Base-by-base conservation (phyloP, 2,888 invertebrate species). In the Stratiomys singularior region DNA sequence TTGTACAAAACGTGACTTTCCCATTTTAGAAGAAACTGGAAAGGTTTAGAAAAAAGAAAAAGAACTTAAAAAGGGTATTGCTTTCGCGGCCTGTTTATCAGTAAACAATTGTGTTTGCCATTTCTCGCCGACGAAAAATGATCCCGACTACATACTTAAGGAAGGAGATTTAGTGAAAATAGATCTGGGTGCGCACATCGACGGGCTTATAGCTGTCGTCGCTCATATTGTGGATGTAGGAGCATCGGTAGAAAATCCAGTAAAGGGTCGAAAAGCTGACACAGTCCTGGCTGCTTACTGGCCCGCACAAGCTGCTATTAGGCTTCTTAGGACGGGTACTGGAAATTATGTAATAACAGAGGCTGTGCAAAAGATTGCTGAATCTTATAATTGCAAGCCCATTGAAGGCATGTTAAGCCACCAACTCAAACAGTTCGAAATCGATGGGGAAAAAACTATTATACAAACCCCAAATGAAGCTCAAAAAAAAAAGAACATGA, bases 91-190 rank as follows among this genome's bases (percentile, higher is more conserved):
- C 79, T 99, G 99, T 89, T 92, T 99, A 80, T 99, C 98, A 23
- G 94, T 98, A 78, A 99, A 99, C 89, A 98, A 99, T 88, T 98
- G 98, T 89, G 97, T 99, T 87, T 99, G 99, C 88, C 99, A 99
- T 88, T 99, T 94, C 87, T 99, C 99, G 71, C 99, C 99, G 27
- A 92, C 98, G 81, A 93, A 94, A 82, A 96, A 95, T 88, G 99
- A 99, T 89, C 90, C 93, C 18, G 96, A 97, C 88, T 93, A 92
- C 82, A 89, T 91, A 81, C 88, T 99, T 78, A 94, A 96, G 87
- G 92, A 94, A 83, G 97, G 95, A 78, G 99, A 99, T 89, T 89
- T 99, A 83, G 97, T 97, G 78, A 99, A 99, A 93, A 94, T 98
- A 87, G 99, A 99, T 88, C 89, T 99, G 85, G 99, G 99, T 81